These are phyloP conservation scores for Cotesia typhae DNA, from an alignment of 1,140 invertebrate genomes.

Conservation along the genomic window DNA sequence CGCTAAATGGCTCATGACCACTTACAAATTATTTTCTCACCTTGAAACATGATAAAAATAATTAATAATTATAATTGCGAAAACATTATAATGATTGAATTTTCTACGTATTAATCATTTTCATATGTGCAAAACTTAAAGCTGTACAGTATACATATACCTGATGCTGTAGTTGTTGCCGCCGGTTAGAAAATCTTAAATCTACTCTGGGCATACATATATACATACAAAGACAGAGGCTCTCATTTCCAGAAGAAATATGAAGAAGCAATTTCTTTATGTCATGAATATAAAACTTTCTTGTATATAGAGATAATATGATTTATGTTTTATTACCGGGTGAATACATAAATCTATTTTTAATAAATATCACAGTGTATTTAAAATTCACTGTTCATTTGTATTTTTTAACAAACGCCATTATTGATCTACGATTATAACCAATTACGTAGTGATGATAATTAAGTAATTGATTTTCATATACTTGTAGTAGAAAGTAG, in stretches of 20 bases:
- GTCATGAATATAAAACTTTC: conserved; percentile 10
- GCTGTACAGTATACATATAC: conserved; percentile 10
- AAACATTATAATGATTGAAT: conserved; percentile 38
- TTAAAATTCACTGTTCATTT: conserved; percentile 9
- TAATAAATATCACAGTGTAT: not conserved
- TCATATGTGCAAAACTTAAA: conserved; percentile 24
- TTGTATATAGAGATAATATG: not conserved
- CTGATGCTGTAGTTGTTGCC: conserved; percentile 10
- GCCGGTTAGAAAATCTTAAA: no score
- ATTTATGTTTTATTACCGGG: no score
- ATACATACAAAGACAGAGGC: no score
- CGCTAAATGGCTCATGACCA: no score
- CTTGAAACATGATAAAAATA: no score
- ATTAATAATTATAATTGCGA: conserved; percentile 26
- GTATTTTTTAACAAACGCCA: not conserved
- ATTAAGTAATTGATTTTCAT: no score
- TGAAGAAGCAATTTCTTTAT: conserved; percentile 5
- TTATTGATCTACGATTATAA: no score
- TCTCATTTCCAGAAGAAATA: conserved; percentile 1
- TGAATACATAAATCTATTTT: no score
- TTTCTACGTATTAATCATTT: conserved; percentile 37
- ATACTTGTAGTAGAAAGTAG: no score
- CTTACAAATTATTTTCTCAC: no score
- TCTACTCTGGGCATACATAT: conserved; percentile 14
- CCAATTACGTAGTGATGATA: no score